Base-by-base conservation (phyloP, 2,888 invertebrate species). In the Trachelus troglodyta region DNA sequence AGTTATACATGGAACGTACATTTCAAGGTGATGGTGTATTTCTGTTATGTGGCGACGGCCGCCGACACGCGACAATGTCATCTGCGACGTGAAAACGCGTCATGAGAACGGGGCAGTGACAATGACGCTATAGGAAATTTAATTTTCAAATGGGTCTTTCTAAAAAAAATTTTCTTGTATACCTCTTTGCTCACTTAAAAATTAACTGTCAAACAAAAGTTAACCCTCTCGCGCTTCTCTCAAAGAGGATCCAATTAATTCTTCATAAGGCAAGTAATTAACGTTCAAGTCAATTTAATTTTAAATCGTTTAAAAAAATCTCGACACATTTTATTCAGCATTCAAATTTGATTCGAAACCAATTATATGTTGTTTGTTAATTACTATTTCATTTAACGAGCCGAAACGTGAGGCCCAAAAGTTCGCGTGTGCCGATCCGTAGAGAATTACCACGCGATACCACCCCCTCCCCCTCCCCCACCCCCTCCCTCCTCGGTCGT, bases 1-100 rank as follows among this genome's bases (percentile, higher is more conserved):
- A 56, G 56, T 56, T 23, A 56, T 56, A 56, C 56, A 2, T 23
- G 56, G 56, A 56, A 56, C 23, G 12, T 34, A 34, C 34, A 31
- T 71, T 71, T 71, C 71, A 71, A 71, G 71, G 71, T 23, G 71
- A 71, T n/a, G 71, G 31, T 71, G 71, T 71, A 71, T 71, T 71
- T 71, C 31, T 33, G 71, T 31, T 31, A 34, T 71, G 34, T 33
- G 71, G 31, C 34, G 33, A 34, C 33, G 71, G 71, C 23, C 71
- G 31, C 23, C 71, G 71, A 23, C 71, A 71, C 71, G 71, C 71
- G 12, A 71, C 71, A 34, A 23, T 56, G 56, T 56, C 56, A 15
- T 23, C 56, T 9, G 56, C 56, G 56, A 56, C 56, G 56, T 56
- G 9, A 56, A 23, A 56, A 56, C 56, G 56, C 9, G 23, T 9